These are phyloP conservation scores for Porites evermanni DNA, from an alignment of 92 coral and sea anemone species.

Conservation along the genomic window DNA sequence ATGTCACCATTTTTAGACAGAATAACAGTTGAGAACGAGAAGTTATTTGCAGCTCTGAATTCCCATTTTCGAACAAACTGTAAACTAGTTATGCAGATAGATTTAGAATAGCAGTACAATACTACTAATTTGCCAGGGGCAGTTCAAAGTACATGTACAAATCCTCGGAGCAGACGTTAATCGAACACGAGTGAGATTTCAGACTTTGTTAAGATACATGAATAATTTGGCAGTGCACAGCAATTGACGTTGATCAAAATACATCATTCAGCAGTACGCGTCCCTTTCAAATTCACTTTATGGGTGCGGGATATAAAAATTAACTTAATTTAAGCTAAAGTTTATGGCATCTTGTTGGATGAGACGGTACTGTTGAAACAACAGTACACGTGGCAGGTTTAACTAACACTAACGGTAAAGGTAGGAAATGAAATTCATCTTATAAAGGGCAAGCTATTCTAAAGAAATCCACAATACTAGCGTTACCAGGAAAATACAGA, in stretches of 20 bases:
- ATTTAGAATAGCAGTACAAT: not conserved
- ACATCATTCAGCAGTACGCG: not conserved
- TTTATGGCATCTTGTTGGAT: not conserved
- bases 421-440: not conserved
- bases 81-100: not conserved
- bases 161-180: not conserved
- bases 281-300: not conserved
- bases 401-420: not conserved
- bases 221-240: not conserved
- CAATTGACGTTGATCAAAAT: not conserved
- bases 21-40: no score
- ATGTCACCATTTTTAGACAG: no score
- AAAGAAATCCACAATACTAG: slow-evolving; percentile 5
- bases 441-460: not conserved
- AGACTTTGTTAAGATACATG: not conserved
- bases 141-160: not conserved
- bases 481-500: not conserved
- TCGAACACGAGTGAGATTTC: not conserved
- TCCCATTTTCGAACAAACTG: not conserved
- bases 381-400: not conserved
- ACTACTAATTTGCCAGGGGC: slow-evolving; percentile 1
- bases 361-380: not conserved
- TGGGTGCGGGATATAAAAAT: not conserved
- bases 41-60: not conserved
- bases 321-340: not conserved